Evolutionary conservation across 2,113 vertebrate species (phyloP).

Genomic region (Cinclus mexicanus): DNA sequence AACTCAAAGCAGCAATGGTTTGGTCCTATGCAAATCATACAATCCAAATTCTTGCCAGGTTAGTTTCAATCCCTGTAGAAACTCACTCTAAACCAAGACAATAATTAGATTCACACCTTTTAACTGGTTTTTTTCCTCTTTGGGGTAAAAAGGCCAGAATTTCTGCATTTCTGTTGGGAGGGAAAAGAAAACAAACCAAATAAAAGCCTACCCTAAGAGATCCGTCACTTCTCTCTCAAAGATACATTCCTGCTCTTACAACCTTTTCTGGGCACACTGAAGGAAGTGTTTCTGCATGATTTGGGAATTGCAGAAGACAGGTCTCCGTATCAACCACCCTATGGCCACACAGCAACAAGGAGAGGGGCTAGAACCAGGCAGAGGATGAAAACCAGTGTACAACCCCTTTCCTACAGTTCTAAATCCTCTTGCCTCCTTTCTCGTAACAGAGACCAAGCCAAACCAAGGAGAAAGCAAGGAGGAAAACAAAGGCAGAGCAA

Average conservation of each 20-base stretch:
- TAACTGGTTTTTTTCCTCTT: not conserved
- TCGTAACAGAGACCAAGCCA: not conserved
- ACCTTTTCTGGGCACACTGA: not conserved
- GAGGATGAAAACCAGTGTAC: not conserved
- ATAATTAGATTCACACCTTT: not conserved
- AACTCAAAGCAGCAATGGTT: not conserved
- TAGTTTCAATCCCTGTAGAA: not conserved
- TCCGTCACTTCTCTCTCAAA: not conserved
- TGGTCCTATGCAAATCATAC: not conserved
- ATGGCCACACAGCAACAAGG: not conserved
- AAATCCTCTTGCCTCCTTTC: not conserved
- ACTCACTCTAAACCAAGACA: not conserved
- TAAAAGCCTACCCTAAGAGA: not conserved
- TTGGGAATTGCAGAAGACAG: not conserved
- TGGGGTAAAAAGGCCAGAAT: not conserved
- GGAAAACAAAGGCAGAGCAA: not conserved
- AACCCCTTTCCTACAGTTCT: not conserved
- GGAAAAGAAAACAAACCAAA: not conserved
- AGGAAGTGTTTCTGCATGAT: not conserved
- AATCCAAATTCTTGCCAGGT: not conserved
- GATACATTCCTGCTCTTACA: not conserved
- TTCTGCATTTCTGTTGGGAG: not conserved
- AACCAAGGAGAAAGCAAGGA: not conserved
- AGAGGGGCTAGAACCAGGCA: not conserved
- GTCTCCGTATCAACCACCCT: accelerated